Percentiles rank a stretch among this genome's conserved stretches.
Conservation (phyloP, 2,113 vertebrate species). For the Pangasianodon gigas region DNA sequence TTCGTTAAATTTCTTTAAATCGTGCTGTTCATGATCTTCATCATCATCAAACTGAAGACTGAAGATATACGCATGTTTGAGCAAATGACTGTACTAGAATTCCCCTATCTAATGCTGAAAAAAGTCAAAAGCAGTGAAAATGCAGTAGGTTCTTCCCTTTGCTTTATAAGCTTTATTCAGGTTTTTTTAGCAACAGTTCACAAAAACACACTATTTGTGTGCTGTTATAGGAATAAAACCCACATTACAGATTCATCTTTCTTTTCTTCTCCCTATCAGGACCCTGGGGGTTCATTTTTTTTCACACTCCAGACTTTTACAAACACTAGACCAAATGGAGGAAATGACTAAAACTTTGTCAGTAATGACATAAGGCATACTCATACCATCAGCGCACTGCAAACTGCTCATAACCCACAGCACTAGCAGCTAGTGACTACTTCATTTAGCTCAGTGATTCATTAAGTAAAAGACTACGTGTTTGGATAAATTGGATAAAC, state of each 20-base stretch:
- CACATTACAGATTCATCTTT: not conserved
- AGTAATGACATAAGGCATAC: not conserved
- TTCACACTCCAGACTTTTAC: not conserved
- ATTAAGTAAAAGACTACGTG: not conserved
- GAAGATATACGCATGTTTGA: not conserved
- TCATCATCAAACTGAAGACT: not conserved
- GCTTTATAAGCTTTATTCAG: not conserved
- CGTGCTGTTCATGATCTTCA: not conserved
- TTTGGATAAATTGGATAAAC: not conserved
- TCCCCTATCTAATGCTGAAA: not conserved
- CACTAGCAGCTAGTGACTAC: not conserved
- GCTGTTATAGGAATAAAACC: not conserved
- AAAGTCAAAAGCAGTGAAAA: not conserved
- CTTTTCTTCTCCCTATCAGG: not conserved
- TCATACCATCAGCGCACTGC: not conserved
- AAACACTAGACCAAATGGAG: not conserved
- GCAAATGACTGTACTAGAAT: not conserved
- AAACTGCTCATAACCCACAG: not conserved
- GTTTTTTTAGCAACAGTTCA: not conserved
- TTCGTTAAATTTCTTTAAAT: not conserved
- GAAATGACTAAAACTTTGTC: slow-evolving; percentile 20
- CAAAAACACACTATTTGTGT: not conserved
- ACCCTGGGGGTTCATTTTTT: not conserved
- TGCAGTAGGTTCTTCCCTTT: not conserved
- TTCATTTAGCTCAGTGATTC: not conserved